These are phyloP conservation scores for Elachura formosa DNA, from an alignment of 2,113 vertebrate species.

Conservation along the genomic window DNA sequence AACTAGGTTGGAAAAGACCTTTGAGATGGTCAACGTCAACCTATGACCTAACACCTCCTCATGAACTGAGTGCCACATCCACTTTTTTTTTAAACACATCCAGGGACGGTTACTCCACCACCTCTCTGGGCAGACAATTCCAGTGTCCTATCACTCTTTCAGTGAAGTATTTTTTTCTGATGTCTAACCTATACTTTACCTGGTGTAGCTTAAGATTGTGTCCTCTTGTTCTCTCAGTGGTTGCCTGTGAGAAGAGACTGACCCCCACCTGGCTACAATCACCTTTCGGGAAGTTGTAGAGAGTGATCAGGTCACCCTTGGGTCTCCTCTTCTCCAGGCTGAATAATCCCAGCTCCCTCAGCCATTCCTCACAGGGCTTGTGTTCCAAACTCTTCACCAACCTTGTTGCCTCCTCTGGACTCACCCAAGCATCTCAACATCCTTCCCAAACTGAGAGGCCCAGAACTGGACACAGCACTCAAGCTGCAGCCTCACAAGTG, in stretches of 20 bases:
- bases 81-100: neutral
- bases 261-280: neutral
- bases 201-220: neutral
- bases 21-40: neutral
- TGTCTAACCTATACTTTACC: neutral
- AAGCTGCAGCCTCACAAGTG: neutral
- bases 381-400: neutral
- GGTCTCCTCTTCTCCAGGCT: neutral
- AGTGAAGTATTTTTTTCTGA: neutral
- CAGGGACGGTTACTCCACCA: neutral
- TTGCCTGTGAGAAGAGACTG: accelerated
- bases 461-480: neutral
- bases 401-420: neutral
- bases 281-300: neutral
- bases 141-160: neutral
- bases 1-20: neutral
- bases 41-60: neutral
- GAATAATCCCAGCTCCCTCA: neutral
- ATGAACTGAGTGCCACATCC: neutral
- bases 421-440: accelerated
- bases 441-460: neutral
- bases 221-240: neutral
- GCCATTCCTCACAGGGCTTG: accelerated
- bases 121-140: neutral
- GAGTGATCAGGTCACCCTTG: too few relatives aligned